Percentiles rank a stretch among this genome's conserved stretches.
Conservation (phyloP, 2,113 vertebrate genomes). For the Hypomesus transpacificus region DNA sequence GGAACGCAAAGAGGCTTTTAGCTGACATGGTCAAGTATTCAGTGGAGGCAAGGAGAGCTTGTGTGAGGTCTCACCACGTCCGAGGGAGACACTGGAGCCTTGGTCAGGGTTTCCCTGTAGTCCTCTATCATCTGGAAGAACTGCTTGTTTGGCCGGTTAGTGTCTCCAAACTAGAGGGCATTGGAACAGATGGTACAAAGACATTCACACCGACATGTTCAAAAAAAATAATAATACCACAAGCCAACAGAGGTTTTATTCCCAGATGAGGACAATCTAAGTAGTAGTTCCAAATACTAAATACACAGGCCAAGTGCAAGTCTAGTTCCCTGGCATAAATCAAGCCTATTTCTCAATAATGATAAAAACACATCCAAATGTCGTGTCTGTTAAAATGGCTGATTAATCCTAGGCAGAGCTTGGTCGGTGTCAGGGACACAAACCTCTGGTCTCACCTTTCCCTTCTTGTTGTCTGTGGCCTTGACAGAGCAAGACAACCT, state of each 20-base stretch:
- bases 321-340: too few species aligned
- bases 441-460: slow-evolving; percentile 72
- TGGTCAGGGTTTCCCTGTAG: slow-evolving; percentile 82
- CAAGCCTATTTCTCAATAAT: too few species aligned
- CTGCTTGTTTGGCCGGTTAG: slow-evolving; percentile 84
- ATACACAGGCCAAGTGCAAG: too few species aligned
- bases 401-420: too few species aligned
- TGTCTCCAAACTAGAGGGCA: slow-evolving; percentile 78
- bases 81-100: slow-evolving; percentile 70
- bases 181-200: background rate
- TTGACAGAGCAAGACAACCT: slow-evolving; percentile 78
- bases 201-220: background rate
- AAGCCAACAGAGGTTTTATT: too few species aligned
- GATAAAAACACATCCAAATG: too few species aligned
- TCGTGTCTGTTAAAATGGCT: too few species aligned
- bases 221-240: too few species aligned
- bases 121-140: slow-evolving; percentile 93
- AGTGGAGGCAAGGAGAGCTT: background rate
- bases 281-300: too few species aligned
- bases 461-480: slow-evolving; percentile 77
- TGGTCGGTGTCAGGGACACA: too few species aligned
- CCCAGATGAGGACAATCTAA: too few species aligned
- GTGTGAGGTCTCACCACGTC: slow-evolving; percentile 74
- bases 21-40: background rate
- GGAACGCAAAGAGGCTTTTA: slow-evolving; percentile 12